Conservation (phyloP, 2,113 vertebrate genomes). For the Actenoides lindsayi region DNA sequence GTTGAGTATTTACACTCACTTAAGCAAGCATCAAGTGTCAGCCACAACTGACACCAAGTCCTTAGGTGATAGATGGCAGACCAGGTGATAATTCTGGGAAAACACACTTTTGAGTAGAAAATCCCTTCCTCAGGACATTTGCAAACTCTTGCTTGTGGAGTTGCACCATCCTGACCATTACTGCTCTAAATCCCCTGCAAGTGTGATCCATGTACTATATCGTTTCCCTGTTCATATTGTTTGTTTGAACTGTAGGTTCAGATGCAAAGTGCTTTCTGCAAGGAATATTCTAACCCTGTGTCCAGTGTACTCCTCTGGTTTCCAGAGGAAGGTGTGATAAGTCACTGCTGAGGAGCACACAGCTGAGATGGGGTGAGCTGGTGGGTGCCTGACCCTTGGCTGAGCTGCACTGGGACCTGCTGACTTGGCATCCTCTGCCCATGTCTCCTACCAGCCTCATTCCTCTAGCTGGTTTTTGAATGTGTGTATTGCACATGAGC, state of each 20-base stretch:
- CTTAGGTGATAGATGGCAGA: background rate
- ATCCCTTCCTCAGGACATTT: background rate
- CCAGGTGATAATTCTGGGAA: background rate
- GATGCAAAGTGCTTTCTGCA: background rate
- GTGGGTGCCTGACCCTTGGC: background rate
- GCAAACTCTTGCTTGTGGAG: background rate
- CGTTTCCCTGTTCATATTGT: background rate
- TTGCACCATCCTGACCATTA: background rate
- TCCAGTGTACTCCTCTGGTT: background rate
- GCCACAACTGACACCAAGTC: background rate
- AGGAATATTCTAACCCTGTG: background rate
- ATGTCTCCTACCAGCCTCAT: background rate
- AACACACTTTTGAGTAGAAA: background rate
- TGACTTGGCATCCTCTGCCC: background rate
- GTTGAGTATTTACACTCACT: accelerated
- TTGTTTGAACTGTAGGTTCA: background rate
- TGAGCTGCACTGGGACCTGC: background rate
- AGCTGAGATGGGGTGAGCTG: background rate
- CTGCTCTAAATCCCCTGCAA: background rate
- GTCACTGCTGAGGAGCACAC: accelerated
- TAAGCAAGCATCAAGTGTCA: background rate
- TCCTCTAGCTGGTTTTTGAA: background rate
- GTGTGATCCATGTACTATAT: background rate
- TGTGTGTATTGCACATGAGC: background rate
- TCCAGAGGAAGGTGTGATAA: background rate